Conservation (phyloP, 1,140 invertebrate genomes). For the Aphidius ervi region DNA sequence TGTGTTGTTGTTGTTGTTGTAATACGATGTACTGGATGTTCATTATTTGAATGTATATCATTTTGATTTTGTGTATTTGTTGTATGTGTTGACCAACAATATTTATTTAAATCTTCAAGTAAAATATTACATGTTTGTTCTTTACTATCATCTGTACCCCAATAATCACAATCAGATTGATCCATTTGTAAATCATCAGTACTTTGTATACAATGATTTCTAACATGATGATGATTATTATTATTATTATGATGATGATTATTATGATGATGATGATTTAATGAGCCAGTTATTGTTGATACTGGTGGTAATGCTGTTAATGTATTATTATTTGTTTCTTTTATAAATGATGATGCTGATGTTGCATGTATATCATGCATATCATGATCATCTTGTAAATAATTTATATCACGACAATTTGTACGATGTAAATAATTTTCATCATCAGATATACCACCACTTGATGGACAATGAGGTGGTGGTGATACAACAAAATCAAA, state of each 20-base stretch:
- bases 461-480: constrained; percentile 56
- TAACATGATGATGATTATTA: neutral
- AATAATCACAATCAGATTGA: constrained; percentile 60
- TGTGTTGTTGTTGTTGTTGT: constrained; percentile 8
- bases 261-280: constrained; percentile 33
- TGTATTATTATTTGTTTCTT: constrained; percentile 68
- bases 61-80: constrained; percentile 27
- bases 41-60: constrained; percentile 21
- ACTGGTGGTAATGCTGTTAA: constrained; percentile 48
- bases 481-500: constrained; percentile 82
- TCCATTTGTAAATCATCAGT: constrained; percentile 43
- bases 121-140: constrained; percentile 67
- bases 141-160: constrained; percentile 63
- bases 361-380: constrained; percentile 25
- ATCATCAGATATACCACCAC: constrained; percentile 38
- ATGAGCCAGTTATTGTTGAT: constrained; percentile 46
- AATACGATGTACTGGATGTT: constrained; percentile 18
- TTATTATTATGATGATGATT: too few species aligned
- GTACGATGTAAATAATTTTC: constrained; percentile 42
- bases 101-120: constrained; percentile 75
- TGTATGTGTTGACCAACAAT: constrained; percentile 62
- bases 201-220: constrained; percentile 37
- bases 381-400: constrained; percentile 41
- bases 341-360: constrained; percentile 51
- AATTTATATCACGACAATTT: constrained; percentile 36